phyloP scores from a whole-genome alignment of 2,888 invertebrate species.

The Lypha dubia region DNA sequence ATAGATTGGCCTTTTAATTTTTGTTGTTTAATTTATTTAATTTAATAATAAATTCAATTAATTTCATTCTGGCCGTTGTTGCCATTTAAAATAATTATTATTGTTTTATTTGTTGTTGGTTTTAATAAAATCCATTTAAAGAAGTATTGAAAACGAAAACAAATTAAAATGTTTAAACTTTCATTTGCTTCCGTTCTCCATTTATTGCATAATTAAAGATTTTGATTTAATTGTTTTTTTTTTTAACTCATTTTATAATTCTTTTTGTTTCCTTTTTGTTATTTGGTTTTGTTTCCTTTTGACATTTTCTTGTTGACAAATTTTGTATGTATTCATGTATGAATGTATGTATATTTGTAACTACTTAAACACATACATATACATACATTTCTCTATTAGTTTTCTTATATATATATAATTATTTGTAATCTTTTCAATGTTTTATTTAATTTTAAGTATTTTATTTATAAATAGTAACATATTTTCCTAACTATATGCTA shows the following conservation, averaged over 20 bases:
- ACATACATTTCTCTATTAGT: slow-evolving; percentile 65
- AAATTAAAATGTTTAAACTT: slow-evolving; percentile 32
- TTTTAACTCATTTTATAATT: slow-evolving; percentile 2
- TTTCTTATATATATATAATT: slow-evolving; percentile 39
- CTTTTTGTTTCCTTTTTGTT: not conserved
- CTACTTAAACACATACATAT: not conserved
- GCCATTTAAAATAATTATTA: slow-evolving; percentile 36
- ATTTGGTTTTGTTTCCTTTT: slow-evolving; percentile 13
- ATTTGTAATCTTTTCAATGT: slow-evolving; percentile 56
- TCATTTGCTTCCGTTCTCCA: slow-evolving; percentile 27
- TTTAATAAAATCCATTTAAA: slow-evolving; percentile 1
- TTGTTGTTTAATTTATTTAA: slow-evolving; percentile 12
- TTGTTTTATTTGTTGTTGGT: slow-evolving; percentile 21
- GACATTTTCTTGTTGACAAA: slow-evolving; percentile 16
- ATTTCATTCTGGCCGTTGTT: slow-evolving; percentile 1
- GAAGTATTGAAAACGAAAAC: slow-evolving; percentile 22
- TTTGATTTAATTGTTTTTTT: slow-evolving; percentile 60
- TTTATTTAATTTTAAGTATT: slow-evolving; percentile 50
- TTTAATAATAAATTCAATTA: slow-evolving; percentile 57
- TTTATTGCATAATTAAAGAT: slow-evolving; percentile 61
- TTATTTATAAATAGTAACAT: slow-evolving; percentile 71
- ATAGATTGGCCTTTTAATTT: slow-evolving; percentile 61
- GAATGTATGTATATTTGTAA: not conserved
- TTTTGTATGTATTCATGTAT: not conserved
- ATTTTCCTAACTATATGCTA: slow-evolving; percentile 74